phyloP scores from a whole-genome alignment of 1,140 invertebrate genomes.

The Drosophila guanche region DNA sequence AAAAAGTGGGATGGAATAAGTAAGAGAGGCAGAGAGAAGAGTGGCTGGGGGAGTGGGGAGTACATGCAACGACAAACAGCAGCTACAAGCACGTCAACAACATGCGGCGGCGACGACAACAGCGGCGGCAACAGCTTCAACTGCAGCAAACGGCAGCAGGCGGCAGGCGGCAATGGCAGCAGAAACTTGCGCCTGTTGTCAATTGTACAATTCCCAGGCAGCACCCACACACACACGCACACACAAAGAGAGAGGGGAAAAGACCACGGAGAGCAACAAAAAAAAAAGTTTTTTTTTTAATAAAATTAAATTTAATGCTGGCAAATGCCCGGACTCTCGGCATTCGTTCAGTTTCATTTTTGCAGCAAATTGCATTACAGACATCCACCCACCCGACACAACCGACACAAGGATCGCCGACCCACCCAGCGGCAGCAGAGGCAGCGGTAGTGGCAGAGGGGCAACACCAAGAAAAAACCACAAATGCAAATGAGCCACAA shows the following conservation, averaged over 20 bases:
- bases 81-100: conserved; percentile 73
- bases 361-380: conserved; percentile 74
- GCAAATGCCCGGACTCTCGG: conserved; percentile 46
- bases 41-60: conserved; percentile 1
- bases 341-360: conserved; percentile 66
- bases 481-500: conserved; percentile 79
- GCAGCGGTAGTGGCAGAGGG: neutral
- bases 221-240: conserved; percentile 24
- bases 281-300: conserved; percentile 74
- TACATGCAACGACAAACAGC: conserved; percentile 16
- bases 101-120: conserved; percentile 70
- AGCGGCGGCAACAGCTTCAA: conserved; percentile 38
- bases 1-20: conserved; percentile 22
- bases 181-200: conserved; percentile 68
- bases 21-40: conserved; percentile 9
- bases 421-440: neutral
- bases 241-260: conserved; percentile 21
- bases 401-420: conserved; percentile 24
- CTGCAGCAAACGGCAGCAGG: conserved; percentile 27
- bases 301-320: conserved; percentile 79
- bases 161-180: conserved; percentile 28
- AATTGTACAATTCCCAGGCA: conserved; percentile 75
- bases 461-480: conserved; percentile 43
- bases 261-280: conserved; percentile 28
- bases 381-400: conserved; percentile 21